Evolutionary conservation across 2,113 vertebrate genomes (phyloP).

Genomic region (Piprites chloris): DNA sequence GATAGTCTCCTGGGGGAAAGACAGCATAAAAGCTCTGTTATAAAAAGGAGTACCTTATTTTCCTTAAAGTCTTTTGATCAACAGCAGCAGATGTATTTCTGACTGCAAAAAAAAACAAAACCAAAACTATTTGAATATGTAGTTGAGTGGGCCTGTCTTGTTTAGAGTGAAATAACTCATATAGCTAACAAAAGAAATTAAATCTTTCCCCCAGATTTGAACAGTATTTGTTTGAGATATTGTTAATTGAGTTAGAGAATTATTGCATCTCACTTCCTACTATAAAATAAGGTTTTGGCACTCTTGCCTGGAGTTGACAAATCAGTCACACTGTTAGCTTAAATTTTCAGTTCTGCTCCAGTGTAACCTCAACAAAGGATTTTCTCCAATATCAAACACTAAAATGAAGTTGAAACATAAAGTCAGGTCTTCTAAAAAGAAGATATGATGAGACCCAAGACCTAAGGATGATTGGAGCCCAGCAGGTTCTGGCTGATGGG

Average conservation of each 20-base stretch:
- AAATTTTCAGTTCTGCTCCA: not conserved
- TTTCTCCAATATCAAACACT: not conserved
- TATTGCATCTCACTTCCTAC: not conserved
- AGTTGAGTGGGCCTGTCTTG: not conserved
- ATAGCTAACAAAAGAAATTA: not conserved
- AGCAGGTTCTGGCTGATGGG: not conserved
- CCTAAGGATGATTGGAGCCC: not conserved
- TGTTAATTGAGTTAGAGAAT: not conserved
- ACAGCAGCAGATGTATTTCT: not conserved
- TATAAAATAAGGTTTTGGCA: not conserved
- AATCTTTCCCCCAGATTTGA: not conserved
- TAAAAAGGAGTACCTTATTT: constrained; percentile 9
- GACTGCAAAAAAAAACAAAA: not conserved
- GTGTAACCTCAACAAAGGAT: not conserved
- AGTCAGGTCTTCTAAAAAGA: not conserved
- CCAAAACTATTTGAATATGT: not conserved
- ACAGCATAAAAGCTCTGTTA: not conserved
- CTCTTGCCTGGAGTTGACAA: not conserved
- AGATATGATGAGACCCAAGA: not conserved
- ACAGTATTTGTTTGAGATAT: not conserved
- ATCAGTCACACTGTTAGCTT: not conserved
- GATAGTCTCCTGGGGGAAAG: not conserved
- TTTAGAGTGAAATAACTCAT: not conserved
- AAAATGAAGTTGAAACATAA: not conserved
- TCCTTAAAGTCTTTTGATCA: not conserved